These are phyloP conservation scores for Hyles lineata DNA, from an alignment of 2,888 invertebrate species.

Conservation along the genomic window DNA sequence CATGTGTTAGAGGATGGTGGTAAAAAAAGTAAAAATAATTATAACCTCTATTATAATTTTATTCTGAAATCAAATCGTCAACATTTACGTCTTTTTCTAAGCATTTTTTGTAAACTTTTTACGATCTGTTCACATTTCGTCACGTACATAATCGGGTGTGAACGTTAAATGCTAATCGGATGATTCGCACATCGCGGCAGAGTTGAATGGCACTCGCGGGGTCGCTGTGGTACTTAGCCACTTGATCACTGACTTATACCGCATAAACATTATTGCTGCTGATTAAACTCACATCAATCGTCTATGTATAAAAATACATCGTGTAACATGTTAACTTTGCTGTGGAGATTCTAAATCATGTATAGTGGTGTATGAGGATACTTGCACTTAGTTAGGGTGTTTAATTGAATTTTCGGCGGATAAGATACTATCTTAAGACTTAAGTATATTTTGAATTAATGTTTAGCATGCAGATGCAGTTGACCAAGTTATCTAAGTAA, in stretches of 20 bases:
- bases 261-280: slow-evolving; percentile 9
- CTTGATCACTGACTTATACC: slow-evolving; percentile 30
- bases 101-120: not conserved
- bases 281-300: slow-evolving; percentile 5
- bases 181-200: slow-evolving; percentile 61
- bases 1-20: too few relatives aligned
- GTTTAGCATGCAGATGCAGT: too few relatives aligned
- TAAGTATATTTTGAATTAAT: too few relatives aligned
- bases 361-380: too few relatives aligned
- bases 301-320: not conserved
- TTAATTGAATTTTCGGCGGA: too few relatives aligned
- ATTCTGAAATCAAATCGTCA: not conserved
- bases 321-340: too few relatives aligned
- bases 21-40: not conserved
- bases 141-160: slow-evolving; percentile 57
- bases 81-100: not conserved
- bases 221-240: slow-evolving; percentile 31
- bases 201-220: slow-evolving; percentile 43
- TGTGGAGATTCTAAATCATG: too few relatives aligned
- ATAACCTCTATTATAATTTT: not conserved
- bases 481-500: too few relatives aligned
- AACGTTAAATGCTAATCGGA: slow-evolving; percentile 67
- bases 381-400: too few relatives aligned
- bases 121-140: slow-evolving; percentile 40
- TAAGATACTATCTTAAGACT: too few relatives aligned